These are phyloP conservation scores for Eumaeus atala DNA, from an alignment of 1,140 invertebrate species.

Conservation along the genomic window DNA sequence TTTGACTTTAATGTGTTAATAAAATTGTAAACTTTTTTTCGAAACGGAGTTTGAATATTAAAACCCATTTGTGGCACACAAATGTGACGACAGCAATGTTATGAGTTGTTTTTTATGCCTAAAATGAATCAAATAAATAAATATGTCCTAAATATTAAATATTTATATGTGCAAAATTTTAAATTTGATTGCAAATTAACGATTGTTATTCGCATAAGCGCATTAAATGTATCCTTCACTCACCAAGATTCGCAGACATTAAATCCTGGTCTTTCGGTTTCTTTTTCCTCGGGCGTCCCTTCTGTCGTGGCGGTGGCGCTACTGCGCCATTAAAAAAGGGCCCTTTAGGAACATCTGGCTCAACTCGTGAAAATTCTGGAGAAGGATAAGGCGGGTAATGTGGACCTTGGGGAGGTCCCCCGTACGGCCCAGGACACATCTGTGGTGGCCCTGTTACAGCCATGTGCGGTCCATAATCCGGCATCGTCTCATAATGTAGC, in stretches of 20 bases:
- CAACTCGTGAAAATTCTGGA: slow-evolving; percentile 73
- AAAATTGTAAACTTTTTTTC: slow-evolving; percentile 70
- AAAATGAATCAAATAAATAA: not conserved
- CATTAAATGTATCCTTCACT: slow-evolving; percentile 52
- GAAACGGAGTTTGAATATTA: slow-evolving; percentile 30
- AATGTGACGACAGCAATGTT: no score
- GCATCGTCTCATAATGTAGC: slow-evolving; percentile 86
- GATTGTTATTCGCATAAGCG: slow-evolving; percentile 1
- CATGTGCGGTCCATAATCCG: slow-evolving; percentile 70
- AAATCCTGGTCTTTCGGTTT: slow-evolving; percentile 91
- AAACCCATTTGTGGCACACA: not conserved
- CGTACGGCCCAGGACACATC: slow-evolving; percentile 75
- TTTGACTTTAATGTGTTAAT: slow-evolving; percentile 72
- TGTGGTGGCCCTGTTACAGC: slow-evolving; percentile 77
- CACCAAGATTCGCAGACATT: slow-evolving; percentile 88
- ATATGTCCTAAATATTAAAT: not conserved
- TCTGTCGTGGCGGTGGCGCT: slow-evolving; percentile 84
- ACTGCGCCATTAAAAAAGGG: slow-evolving; percentile 74
- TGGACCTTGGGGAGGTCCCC: slow-evolving; percentile 68
- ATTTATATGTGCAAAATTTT: not conserved
- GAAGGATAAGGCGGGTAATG: slow-evolving; percentile 71
- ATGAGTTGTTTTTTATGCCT: no score
- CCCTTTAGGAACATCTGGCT: slow-evolving; percentile 84
- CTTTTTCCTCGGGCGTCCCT: slow-evolving; percentile 92
- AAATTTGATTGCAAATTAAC: not conserved